Base-by-base conservation (phyloP, 2,888 invertebrate species). In the Andrena praecox region DNA sequence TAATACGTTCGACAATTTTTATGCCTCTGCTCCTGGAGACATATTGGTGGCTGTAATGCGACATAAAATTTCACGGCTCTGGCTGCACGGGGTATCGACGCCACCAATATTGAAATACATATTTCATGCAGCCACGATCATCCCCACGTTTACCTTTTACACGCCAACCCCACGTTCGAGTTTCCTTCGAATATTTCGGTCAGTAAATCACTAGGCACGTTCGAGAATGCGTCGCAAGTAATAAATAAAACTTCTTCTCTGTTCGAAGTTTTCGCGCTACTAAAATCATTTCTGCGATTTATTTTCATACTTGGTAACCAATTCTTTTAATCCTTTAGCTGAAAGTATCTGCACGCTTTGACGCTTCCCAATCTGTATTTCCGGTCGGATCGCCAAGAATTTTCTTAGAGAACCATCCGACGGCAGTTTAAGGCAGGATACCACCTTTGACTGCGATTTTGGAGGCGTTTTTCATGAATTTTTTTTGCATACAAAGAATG, bases 1-100 rank as follows among this genome's bases (percentile, higher is more conserved):
- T 91, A 91, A 92, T 91, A 89, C 84, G 86, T 91, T 91, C 89
- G 90, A 91, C 91, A 87, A 92, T 92, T 92, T 92, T 92, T 92
- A 91, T 89, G 87, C 84, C 82, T 87, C 69, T 85, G 78, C 86
- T 86, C 72, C 77, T 56, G 74, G 83, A 84, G 89, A 90, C 90
- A 91, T 91, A 91, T 92, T 91, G 92, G 88, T 84, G 87, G 89
- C 87, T 91, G 91, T 91, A 92, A 92, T 89, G 89, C 88, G 89
- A 89, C 90, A 89, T 92, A 89, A 92, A 92, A 91, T 89, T 91
- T 90, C 89, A 85, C 85, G 82, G 79, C 85, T 74, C 69, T 77
- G 77, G 68, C 74, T 80, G 70, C 77, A 70, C 78, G 77, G 85
- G 73, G 73, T 90, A 91, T 89, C 81, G 86, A 85, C 83, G 86